Evolutionary conservation across 23 tunicate species (phyloP).

Genomic region (Trididemnum clinides): DNA sequence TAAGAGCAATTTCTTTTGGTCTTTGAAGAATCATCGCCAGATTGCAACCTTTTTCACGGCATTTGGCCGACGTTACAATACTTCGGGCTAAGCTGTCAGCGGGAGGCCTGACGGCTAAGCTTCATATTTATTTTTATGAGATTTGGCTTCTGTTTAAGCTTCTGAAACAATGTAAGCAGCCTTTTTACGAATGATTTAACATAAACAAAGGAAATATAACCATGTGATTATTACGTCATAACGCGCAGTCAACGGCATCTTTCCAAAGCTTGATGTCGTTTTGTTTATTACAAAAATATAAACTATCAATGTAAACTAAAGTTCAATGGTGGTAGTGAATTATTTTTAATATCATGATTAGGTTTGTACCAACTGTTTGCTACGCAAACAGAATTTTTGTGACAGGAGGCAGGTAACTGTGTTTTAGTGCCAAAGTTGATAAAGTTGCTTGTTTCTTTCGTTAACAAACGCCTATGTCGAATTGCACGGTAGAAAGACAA

Average conservation of each 20-base stretch:
- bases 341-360: too few relatives aligned
- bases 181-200: not conserved
- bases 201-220: not conserved
- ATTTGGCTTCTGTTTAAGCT: not conserved
- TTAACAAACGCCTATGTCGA: not conserved
- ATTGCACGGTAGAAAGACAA: not conserved
- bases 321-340: too few relatives aligned
- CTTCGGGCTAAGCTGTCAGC: slow-evolving; percentile 23
- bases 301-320: too few relatives aligned
- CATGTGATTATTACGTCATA: too few relatives aligned
- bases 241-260: too few relatives aligned
- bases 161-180: not conserved
- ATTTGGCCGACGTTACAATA: slow-evolving; percentile 40
- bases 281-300: too few relatives aligned
- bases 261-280: too few relatives aligned
- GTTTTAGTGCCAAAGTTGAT: too few relatives aligned
- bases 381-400: too few relatives aligned
- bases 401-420: too few relatives aligned
- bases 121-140: not conserved
- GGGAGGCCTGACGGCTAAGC: slow-evolving; percentile 20
- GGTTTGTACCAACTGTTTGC: too few relatives aligned
- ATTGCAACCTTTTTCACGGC: slow-evolving; percentile 45
- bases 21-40: slow-evolving; percentile 53
- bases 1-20: not conserved
- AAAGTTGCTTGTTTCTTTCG: too few relatives aligned